Conservation (phyloP, 2,797 vertebrate species). For the Amniataba percoides region DNA sequence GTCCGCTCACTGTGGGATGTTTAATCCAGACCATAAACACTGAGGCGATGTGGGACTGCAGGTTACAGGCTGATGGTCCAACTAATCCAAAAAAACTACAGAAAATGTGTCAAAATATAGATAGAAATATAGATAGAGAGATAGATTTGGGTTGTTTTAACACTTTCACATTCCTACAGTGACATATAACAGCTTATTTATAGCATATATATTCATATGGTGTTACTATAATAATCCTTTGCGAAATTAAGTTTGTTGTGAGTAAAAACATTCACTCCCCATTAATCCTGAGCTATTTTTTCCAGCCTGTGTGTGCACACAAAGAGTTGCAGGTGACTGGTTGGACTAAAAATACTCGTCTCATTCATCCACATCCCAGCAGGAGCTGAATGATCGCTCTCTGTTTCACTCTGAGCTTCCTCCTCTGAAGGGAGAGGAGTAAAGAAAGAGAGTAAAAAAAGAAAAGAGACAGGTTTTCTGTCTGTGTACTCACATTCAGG, state of each 20-base stretch:
- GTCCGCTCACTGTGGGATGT: not conserved
- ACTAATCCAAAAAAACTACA: not conserved
- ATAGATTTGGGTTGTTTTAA: not conserved
- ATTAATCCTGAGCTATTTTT: not conserved
- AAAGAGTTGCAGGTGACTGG: not conserved
- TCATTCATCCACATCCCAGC: not conserved
- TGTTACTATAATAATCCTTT: not conserved
- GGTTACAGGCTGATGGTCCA: not conserved
- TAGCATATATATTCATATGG: too few species aligned
- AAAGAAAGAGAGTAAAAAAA: not conserved
- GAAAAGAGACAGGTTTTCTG: too few species aligned
- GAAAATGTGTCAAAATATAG: not conserved
- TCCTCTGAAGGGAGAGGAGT: not conserved
- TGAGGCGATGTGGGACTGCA: conserved; percentile 2
- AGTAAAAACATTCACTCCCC: too few species aligned
- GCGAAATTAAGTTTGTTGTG: not conserved
- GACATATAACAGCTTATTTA: not conserved
- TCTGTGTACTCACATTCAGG: conserved; percentile 39
- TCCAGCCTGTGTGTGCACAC: too few species aligned
- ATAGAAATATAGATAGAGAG: conserved; percentile 33
- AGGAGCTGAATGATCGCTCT: not conserved
- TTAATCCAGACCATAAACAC: conserved; percentile 28
- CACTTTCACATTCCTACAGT: not conserved
- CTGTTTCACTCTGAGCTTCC: not conserved
- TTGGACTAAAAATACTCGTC: not conserved